These are phyloP conservation scores for Zingel zingel DNA, from an alignment of 2,113 vertebrate genomes.

Conservation along the genomic window DNA sequence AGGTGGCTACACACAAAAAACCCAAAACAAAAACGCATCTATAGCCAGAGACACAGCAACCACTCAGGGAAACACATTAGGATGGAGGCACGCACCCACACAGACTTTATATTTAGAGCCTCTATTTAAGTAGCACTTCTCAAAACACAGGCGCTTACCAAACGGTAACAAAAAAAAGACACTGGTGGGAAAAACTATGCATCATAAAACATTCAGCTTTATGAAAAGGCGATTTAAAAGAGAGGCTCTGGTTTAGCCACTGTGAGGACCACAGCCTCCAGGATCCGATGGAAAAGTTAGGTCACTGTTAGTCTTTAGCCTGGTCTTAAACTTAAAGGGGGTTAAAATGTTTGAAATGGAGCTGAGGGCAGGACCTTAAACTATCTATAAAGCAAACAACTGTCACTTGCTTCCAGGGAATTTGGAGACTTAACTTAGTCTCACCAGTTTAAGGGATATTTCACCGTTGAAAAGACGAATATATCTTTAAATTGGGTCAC, in stretches of 20 bases:
- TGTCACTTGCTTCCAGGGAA: neutral
- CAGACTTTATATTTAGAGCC: constrained; percentile 70
- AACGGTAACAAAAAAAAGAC: constrained; percentile 21
- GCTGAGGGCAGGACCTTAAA: neutral
- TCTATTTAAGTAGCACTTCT: constrained; percentile 61
- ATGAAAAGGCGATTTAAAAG: constrained; percentile 35
- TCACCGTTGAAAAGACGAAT: too few species aligned
- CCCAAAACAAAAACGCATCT: constrained; percentile 7
- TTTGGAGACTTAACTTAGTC: neutral
- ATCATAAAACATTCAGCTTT: constrained; percentile 54
- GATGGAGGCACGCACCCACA: constrained; percentile 58
- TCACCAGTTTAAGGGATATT: neutral
- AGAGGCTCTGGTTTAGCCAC: constrained; percentile 29
- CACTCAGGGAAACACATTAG: constrained; percentile 44
- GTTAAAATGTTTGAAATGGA: constrained; percentile 6
- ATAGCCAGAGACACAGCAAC: constrained; percentile 42
- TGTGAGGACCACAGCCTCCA: constrained; percentile 8
- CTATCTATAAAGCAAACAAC: neutral
- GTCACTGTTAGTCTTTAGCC: constrained; percentile 2
- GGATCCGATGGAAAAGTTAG: neutral
- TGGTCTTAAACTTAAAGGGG: neutral
- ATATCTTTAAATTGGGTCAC: too few species aligned
- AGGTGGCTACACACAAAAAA: constrained; percentile 40
- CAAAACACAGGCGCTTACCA: constrained; percentile 50
- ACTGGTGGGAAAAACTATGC: constrained; percentile 8